A percentile compares a stretch with the other conserved stretches of the same genome.
Evolutionary conservation across 2,113 vertebrate genomes (phyloP).

Genomic region (Polyodon spathula): DNA sequence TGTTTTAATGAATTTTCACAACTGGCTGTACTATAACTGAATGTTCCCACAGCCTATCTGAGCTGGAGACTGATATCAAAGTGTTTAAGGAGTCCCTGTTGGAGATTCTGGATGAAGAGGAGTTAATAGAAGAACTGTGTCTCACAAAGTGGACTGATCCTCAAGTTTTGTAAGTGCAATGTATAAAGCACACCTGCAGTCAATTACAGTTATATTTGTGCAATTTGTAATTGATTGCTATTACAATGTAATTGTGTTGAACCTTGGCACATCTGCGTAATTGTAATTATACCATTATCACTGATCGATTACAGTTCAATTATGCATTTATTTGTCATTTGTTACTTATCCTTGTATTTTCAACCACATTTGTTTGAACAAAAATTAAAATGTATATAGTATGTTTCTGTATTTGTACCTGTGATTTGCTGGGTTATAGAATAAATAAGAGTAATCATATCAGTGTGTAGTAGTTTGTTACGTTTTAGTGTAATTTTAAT

Average conservation of each 20-base stretch:
- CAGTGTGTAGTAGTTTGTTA: no score
- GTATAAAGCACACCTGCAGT: neutral
- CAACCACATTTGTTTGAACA: no score
- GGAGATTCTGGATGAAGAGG: conserved; percentile 90
- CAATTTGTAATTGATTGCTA: neutral
- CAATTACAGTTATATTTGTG: neutral
- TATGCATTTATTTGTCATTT: no score
- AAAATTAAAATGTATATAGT: no score
- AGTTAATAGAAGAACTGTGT: conserved; percentile 87
- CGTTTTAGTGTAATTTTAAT: no score
- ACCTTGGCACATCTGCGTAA: no score
- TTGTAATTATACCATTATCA: no score
- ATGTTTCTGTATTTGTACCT: no score
- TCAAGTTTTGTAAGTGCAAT: conserved; percentile 72
- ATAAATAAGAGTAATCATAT: no score
- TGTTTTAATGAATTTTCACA: neutral
- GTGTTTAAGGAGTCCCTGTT: conserved; percentile 88
- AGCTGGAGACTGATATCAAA: conserved; percentile 91
- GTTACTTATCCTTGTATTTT: no score
- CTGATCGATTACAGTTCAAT: no score
- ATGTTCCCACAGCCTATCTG: conserved; percentile 72
- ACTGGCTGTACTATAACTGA: neutral
- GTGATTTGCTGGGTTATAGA: no score
- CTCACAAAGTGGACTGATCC: conserved; percentile 86
- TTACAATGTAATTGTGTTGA: neutral